Evolutionary conservation across 2,797 vertebrate genomes (phyloP), one percentile per base, ranked within the genome.

Genomic region (Acanthopagrus latus): DNA sequence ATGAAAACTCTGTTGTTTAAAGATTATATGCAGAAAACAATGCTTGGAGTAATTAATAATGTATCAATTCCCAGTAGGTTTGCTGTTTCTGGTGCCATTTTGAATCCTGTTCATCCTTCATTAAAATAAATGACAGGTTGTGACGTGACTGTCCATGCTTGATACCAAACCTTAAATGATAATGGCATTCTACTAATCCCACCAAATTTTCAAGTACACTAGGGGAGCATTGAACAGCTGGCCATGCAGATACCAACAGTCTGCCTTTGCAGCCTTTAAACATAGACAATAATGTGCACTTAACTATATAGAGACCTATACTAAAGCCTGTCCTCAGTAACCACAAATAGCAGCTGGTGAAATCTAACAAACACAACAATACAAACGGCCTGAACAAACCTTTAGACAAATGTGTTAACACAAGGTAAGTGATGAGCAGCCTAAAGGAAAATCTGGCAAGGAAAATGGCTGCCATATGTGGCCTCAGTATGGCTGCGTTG

Each of bases 381-480:
- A 50, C 20, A n/a, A 46, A 18, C 29, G 58, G 17, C n/a, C 27
- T 59, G 23, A 70, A 47, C 29, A 65, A 63, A 63, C 27, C 50
- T 33, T 64, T 51, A 56, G 74, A 72, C 9, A 38, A 46, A 70
- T 38, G 38, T 52, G 23, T 59, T 29, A 59, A 66, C 58, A 78
- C 29, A 51, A 52, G 70, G 59, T 46, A 75, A 84, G 63, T 67
- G 59, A 78, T 84, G 71, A 76, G 74, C 38, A 38, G 38, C 38
- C 38, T 69, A 71, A 72, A 88, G 59, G 67, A 43, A 88, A 81
- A 84, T 70, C 81, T 93, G 92, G 90, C 90, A 91, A 7, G 82
- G 43, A 80, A 82, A 79, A 74, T 54, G 63, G 69, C 71, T 59
- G 76, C 85, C 93, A 94, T 94, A 93, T 93, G 92, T 79, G 76